A percentile compares a stretch with the other conserved stretches of the same genome.
Evolutionary conservation across 1,140 invertebrate genomes (phyloP).

Genomic region (Tetragonula clypearis): DNA sequence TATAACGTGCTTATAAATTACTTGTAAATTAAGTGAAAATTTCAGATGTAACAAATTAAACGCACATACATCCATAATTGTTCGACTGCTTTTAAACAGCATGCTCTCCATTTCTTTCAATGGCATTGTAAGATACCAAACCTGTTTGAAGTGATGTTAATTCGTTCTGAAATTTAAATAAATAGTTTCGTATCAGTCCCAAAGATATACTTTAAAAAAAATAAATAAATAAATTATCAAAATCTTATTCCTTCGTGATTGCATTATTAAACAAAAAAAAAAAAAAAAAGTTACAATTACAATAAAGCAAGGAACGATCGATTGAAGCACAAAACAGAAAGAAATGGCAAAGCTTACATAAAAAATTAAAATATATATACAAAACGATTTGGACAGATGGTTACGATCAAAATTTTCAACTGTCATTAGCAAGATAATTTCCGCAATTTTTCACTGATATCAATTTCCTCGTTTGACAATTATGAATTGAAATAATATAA

Average conservation of each 20-base stretch:
- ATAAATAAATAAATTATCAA: background rate
- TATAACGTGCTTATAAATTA: background rate
- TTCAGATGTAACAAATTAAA: background rate
- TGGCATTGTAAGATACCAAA: constrained; percentile 9
- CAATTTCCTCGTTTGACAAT: background rate
- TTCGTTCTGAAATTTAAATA: constrained; percentile 40
- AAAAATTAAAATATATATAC: background rate
- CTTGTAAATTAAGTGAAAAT: background rate
- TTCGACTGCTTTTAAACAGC: background rate
- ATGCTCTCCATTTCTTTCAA: constrained; percentile 1
- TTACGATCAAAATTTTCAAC: background rate
- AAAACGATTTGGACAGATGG: background rate
- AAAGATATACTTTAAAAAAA: background rate
- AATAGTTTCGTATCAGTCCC: background rate
- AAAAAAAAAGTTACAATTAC: background rate
- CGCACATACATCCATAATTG: background rate
- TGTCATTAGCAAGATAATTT: background rate
- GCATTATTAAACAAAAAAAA: background rate
- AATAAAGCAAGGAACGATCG: background rate
- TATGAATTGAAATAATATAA: constrained; percentile 2
- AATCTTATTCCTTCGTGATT: no score
- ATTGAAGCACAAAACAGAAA: background rate
- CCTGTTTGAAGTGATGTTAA: constrained; percentile 17
- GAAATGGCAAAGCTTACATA: background rate
- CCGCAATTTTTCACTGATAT: background rate